These are phyloP conservation scores for Cuniculus paca DNA, from an alignment of 2,797 vertebrate species.

Conservation along the genomic window DNA sequence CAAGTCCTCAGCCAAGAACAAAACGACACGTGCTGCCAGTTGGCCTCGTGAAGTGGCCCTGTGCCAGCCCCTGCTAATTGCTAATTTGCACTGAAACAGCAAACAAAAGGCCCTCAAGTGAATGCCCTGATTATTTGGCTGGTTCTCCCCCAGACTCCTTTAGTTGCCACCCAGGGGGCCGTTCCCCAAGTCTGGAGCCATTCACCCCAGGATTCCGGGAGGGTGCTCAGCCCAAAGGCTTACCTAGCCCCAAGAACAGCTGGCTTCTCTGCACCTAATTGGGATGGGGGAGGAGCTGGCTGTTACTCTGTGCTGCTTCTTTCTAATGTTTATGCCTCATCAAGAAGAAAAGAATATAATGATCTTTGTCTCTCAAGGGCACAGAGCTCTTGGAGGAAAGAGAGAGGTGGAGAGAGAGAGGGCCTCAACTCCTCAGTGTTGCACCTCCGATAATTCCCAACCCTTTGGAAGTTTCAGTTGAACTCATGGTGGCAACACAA, in stretches of 20 bases:
- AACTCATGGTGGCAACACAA: neutral
- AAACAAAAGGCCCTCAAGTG: constrained; percentile 85
- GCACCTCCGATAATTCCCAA: neutral
- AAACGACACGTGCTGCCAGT: constrained; percentile 82
- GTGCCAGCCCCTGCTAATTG: constrained; percentile 87
- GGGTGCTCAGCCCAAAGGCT: neutral
- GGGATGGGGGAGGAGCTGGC: neutral
- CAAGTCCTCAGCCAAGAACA: constrained; percentile 85
- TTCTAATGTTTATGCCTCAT: neutral
- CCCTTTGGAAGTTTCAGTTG: neutral
- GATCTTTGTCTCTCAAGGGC: neutral
- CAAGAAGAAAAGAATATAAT: neutral
- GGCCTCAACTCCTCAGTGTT: fast-evolving
- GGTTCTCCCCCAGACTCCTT: constrained; percentile 51
- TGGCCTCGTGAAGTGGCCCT: constrained; percentile 85
- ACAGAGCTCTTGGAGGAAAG: neutral
- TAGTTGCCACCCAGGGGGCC: neutral
- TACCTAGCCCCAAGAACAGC: neutral
- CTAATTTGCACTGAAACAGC: constrained; percentile 86
- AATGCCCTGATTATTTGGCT: constrained; percentile 82
- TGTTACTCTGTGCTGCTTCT: neutral
- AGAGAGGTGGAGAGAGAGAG: fast-evolving
- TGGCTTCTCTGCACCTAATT: neutral
- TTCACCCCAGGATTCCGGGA: constrained; percentile 45
- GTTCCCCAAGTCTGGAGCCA: constrained; percentile 44